Base-by-base conservation (phyloP, 2,797 vertebrate species). In the Cyprinodon diabolis region DNA sequence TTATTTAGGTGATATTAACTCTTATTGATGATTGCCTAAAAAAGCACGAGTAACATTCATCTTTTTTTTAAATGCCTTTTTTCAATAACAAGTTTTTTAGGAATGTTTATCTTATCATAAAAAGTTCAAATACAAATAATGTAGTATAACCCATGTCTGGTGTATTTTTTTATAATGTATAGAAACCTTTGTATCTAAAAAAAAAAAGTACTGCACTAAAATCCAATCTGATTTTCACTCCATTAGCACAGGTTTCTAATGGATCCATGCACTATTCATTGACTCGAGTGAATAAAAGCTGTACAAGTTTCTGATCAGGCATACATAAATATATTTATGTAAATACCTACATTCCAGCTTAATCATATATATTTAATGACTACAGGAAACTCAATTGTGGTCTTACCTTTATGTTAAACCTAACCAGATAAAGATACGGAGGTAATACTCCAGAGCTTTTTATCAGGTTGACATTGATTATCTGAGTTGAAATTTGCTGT, bases 161-260 rank as follows among this genome's bases (percentile, higher is more conserved):
- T 3, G 14, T 23, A 40, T 66, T n/a, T 13, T 12, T 11, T 62
- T 23, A 19, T 17, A 75, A 54, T 56, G 25, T 37, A 45, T 60
- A n/a, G 35, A 54, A 25, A 63, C 76, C 21, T 35, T 76, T 57
- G 1, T 51, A 67, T 43, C 12, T 40, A 74, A 69, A 74, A 55
- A 71, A 30, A 30, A 30, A 69, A 66, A 67, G 30, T 8, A 47
- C 69, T 60, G 37, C 48, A 75, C 75, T 63, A 84, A 72, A 63
- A 63, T 77, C 73, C 66, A 40, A 54, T 70, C 49, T 19, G 9
- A 63, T 74, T 75, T 78, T 51, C 66, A 72, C 78, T 77, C 66
- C 70, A 75, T 11, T 74, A 67, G 65, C 13, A 56, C 69, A n/a
- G 21, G 52, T 75, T 63, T 74, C 14, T 71, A 79, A 76, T 74